phyloP scores from a whole-genome alignment of 2,113 vertebrate species.

The Carassius gibelio region DNA sequence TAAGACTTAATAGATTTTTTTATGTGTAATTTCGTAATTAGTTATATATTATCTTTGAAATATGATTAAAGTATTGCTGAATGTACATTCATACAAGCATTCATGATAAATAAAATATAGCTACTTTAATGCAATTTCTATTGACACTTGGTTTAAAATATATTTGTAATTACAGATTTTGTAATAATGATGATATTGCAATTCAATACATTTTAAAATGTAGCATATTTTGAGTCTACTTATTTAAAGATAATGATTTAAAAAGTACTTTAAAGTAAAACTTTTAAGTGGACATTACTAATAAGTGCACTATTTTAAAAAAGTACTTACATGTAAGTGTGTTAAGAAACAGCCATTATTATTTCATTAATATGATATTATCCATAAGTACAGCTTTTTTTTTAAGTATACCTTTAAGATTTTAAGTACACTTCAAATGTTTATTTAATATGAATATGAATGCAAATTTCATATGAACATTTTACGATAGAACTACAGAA shows the following conservation, averaged over 20 bases:
- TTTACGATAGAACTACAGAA: not conserved
- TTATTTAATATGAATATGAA: not conserved
- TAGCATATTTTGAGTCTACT: no score
- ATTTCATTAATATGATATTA: no score
- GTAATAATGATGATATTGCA: not conserved
- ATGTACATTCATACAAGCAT: not conserved
- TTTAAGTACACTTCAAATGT: no score
- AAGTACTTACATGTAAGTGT: not conserved
- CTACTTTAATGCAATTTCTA: no score
- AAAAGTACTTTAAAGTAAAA: not conserved
- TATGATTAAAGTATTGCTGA: not conserved
- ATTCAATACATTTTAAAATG: no score
- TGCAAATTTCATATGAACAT: not conserved
- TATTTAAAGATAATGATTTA: not conserved
- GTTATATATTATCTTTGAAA: not conserved
- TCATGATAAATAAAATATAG: not conserved
- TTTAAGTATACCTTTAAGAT: no score
- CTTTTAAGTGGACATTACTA: no score
- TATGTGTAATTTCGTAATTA: no score
- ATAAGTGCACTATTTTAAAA: not conserved
- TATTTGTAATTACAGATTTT: not conserved
- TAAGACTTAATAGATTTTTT: no score
- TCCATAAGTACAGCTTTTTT: no score
- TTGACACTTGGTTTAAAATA: not conserved
- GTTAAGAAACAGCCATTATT: not conserved